Evolutionary conservation across 2,797 vertebrate genomes (phyloP).

Genomic region (Gephyroberyx darwinii): DNA sequence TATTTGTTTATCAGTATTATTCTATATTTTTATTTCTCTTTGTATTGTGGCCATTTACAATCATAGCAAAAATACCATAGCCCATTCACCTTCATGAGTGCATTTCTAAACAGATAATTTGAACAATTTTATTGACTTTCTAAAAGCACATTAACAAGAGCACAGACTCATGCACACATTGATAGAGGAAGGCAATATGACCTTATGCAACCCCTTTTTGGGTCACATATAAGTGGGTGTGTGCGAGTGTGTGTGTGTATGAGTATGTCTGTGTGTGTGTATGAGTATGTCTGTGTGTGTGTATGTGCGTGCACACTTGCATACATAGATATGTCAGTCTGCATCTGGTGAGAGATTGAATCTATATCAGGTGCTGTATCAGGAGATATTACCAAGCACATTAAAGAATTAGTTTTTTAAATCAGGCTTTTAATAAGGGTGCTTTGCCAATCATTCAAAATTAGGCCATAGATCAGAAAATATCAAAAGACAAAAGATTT

Average conservation of each 20-base stretch:
- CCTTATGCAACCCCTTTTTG: conserved; percentile 50
- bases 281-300: conserved; percentile 2
- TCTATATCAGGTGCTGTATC: conserved; percentile 67
- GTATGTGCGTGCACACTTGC: conserved; percentile 31
- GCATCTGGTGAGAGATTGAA: conserved; percentile 45
- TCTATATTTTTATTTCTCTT: conserved; percentile 68
- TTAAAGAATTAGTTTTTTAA: conserved; percentile 30
- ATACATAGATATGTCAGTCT: conserved; percentile 32
- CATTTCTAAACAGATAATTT: conserved; percentile 4
- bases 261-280: neutral
- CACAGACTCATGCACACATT: conserved; percentile 17
- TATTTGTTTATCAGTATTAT: conserved; percentile 76
- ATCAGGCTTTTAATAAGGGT: conserved; percentile 21
- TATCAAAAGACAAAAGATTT: conserved; percentile 35
- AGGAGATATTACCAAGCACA: conserved; percentile 45
- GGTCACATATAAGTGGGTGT: conserved; percentile 9
- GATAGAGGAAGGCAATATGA: conserved; percentile 43
- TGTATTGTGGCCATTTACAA: conserved; percentile 36
- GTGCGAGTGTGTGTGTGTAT: conserved; percentile 13
- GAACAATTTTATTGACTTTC: neutral
- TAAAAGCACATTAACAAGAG: too few relatives aligned
- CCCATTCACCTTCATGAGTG: conserved; percentile 16
- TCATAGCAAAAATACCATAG: conserved; percentile 34
- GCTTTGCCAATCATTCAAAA: conserved; percentile 34
- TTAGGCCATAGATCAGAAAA: conserved; percentile 44